Base-by-base conservation (phyloP, 2,797 vertebrate genomes). In the Podargus strigoides region DNA sequence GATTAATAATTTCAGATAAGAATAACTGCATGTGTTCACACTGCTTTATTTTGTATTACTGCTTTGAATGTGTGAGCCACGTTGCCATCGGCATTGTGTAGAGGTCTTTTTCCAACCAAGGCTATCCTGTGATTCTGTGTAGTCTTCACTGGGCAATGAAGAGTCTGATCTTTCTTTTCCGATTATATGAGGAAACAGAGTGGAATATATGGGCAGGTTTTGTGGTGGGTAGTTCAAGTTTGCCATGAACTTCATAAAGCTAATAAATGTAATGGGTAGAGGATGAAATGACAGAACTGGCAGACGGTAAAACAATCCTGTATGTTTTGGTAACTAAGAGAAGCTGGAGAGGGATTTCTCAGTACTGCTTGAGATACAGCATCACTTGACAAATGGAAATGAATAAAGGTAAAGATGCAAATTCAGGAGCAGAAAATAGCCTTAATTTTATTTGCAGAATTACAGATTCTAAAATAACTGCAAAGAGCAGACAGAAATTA, bases 21-120 rank as follows among this genome's bases (percentile, higher is more conserved):
- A 92, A 52, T 63, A 74, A 47, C 24, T 30, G 37, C 28, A 4
- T 39, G 37, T 47, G 37, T 70, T 86, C 52, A 18, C 32, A 12
- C 10, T 68, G 37, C 42, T 83, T 50, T 76, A 42, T 79, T 73
- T 79, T 52, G 27, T 70, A 15, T 28, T 64, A 22, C 60, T 36
- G 10, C 34, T 88, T 70, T 70, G 37, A 37, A 24, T 19, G 2
- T 30, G 16, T 46, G 42, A 85, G 53, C 16, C 26, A 16, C 0
- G 0, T 70, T 83, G 18, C 30, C 8, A 3, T 32, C 70, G 28
- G 14, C 36, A 22, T 58, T 0, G 0, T 56, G 0, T 14, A 14
- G 13, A n/a, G n/a, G n/a, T n/a, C n/a, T n/a, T n/a, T n/a, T n/a
- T n/a, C n/a, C n/a, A n/a, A n/a, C n/a, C n/a, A n/a, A n/a, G n/a